Evolutionary conservation across 2,113 vertebrate genomes (phyloP), one percentile per base, ranked within the genome.

Genomic region (Prunella himalayana): DNA sequence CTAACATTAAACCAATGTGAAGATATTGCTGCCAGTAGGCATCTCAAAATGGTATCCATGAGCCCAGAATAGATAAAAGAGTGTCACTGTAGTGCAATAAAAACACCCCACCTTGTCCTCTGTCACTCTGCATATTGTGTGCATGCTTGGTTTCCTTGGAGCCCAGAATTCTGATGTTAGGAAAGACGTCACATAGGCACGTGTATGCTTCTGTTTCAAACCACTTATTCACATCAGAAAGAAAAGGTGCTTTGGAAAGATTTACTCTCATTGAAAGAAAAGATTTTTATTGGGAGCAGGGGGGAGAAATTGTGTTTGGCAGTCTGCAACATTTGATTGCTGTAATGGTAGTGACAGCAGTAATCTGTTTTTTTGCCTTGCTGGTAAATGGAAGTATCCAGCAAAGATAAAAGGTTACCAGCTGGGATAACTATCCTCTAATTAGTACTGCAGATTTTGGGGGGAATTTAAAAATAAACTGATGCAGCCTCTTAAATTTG

Each of bases 321-420:
- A 95, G 88, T 70, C 90, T 35, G 7, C 88, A 96, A 92, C 93
- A 85, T 92, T 96, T 97, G 96, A 97, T 96, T 96, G 97, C 95
- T 69, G 60, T 95, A 97, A 96, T 94, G 92, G 96, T 90, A 84
- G 69, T 90, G 60, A 86, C 23, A 35, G 64, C 86, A 93, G 91
- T 96, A 94, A 96, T 94, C 80, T 96, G 27, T 69, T 96, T 97
- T 97, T 96, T 96, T 97, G 75, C 95, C 89, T 97, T 96, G 73
- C 94, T 95, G 95, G 90, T 96, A 97, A 97, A 95, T 97, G 96
- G 96, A 96, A 95, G 95, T 94, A 97, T 97, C 97, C 97, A 98
- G 94, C 96, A 95, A 97, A 88, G 97, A 97, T 97, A 97, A 97
- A 98, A 98, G 95, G 96, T 94, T 97, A 97, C 97, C 97, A 98